Percentiles rank a stretch among this genome's conserved stretches.
phyloP scores from a whole-genome alignment of 2,797 vertebrate genomes.

The Sebastes cheni region DNA sequence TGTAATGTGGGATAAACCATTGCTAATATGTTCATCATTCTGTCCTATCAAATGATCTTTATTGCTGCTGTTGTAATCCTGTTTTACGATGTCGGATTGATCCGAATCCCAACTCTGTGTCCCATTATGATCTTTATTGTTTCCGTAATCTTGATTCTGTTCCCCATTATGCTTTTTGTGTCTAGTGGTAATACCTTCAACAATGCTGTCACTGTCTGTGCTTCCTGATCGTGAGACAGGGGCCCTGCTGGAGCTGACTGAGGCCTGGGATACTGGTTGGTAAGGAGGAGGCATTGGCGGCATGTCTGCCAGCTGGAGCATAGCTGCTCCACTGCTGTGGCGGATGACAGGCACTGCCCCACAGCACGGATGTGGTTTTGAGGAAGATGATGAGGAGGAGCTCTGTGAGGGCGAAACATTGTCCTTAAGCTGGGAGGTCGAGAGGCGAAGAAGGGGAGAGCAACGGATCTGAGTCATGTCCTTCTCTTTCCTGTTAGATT shows the following conservation, averaged over 20 bases:
- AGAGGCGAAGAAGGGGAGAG: background rate
- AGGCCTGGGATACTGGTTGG: background rate
- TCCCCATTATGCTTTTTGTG: background rate
- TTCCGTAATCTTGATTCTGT: constrained; percentile 3
- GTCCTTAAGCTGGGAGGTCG: background rate
- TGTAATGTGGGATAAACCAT: background rate
- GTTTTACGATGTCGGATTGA: background rate
- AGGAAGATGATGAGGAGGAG: constrained; percentile 3
- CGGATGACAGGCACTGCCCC: constrained; percentile 73
- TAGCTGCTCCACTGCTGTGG: constrained; percentile 56
- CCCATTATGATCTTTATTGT: background rate
- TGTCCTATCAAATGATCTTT: background rate
- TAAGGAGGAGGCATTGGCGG: background rate
- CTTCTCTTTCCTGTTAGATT: background rate
- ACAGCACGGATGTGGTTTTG: constrained; percentile 16
- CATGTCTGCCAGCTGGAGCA: constrained; percentile 7
- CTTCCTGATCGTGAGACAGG: background rate
- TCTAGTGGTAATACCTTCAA: background rate
- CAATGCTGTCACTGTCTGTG: constrained; percentile 2
- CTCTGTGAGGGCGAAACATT: background rate
- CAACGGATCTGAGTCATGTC: background rate
- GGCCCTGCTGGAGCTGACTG: background rate
- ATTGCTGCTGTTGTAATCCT: background rate
- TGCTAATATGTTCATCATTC: background rate
- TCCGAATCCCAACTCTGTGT: background rate